Evolutionary conservation across 1,140 invertebrate genomes (phyloP).

Genomic region (Musca vetustissima): DNA sequence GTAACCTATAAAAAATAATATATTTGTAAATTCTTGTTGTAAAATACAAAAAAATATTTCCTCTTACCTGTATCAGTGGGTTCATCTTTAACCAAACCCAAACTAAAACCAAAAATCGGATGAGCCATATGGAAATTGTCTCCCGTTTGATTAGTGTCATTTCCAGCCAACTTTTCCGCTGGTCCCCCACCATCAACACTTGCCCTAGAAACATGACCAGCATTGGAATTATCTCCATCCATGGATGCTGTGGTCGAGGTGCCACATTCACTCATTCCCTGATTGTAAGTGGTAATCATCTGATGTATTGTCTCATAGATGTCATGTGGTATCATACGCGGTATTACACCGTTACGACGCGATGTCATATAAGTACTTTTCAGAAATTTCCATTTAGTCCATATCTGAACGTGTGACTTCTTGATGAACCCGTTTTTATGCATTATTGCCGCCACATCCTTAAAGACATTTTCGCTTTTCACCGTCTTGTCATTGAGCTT

Average conservation of each 20-base stretch:
- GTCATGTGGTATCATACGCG: conserved; percentile 47
- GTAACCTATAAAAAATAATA: conserved; percentile 34
- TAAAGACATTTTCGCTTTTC: conserved; percentile 47
- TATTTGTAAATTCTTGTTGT: background rate
- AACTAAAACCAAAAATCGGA: conserved; percentile 50
- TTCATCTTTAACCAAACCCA: conserved; percentile 45
- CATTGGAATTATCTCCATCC: conserved; percentile 27
- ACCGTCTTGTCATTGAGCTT: conserved; percentile 46
- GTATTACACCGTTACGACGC: conserved; percentile 36
- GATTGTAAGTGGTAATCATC: conserved; percentile 34
- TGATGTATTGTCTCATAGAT: conserved; percentile 43
- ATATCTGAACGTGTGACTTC: conserved; percentile 50
- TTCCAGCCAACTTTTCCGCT: conserved; percentile 12
- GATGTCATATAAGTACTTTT: conserved; percentile 53
- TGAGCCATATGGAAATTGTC: conserved; percentile 42
- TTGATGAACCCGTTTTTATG: conserved; percentile 44
- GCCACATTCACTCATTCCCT: background rate
- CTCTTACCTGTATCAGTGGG: conserved; percentile 41
- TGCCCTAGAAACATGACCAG: background rate
- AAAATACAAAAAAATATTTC: background rate
- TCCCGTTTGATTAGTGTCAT: conserved; percentile 23
- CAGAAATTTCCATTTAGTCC: conserved; percentile 54
- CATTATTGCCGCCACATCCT: conserved; percentile 46
- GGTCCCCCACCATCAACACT: background rate
- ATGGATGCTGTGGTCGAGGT: conserved; percentile 20